Conservation (phyloP, 2,888 invertebrate species). For the Nemurella pictetii region DNA sequence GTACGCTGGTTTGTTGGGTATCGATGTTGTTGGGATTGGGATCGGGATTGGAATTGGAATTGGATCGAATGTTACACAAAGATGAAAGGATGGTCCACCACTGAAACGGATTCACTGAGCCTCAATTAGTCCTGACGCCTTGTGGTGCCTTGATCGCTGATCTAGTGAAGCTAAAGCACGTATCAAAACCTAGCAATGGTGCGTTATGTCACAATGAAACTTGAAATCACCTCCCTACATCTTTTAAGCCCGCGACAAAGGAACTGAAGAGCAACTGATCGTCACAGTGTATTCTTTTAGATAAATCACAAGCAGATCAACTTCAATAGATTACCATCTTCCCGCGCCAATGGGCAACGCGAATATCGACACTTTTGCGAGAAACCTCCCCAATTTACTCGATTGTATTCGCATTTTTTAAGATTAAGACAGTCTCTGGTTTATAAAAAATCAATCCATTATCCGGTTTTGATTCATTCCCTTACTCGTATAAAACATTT, state of each 20-base stretch:
- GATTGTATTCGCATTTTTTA: neutral
- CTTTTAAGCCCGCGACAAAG: neutral
- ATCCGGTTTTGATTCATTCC: neutral
- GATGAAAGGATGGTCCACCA: too few relatives aligned
- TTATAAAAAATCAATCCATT: neutral
- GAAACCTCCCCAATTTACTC: neutral
- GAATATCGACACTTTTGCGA: too few relatives aligned
- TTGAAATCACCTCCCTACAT: neutral
- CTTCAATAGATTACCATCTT: neutral
- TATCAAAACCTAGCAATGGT: too few relatives aligned
- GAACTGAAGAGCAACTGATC: neutral
- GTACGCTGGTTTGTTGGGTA: neutral
- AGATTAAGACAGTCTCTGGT: neutral
- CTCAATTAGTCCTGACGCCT: too few relatives aligned
- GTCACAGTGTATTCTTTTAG: neutral
- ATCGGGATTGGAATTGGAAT: neutral
- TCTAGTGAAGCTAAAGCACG: too few relatives aligned
- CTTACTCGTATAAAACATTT: neutral
- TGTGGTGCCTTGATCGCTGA: too few relatives aligned
- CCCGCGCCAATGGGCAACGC: neutral
- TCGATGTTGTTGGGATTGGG: neutral
- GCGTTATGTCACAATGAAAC: neutral
- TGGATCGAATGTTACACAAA: too few relatives aligned
- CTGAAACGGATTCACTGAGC: too few relatives aligned
- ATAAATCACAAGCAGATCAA: neutral